Base-by-base conservation (phyloP, 2,113 vertebrate species). In the Poeciliopsis occidentalis region DNA sequence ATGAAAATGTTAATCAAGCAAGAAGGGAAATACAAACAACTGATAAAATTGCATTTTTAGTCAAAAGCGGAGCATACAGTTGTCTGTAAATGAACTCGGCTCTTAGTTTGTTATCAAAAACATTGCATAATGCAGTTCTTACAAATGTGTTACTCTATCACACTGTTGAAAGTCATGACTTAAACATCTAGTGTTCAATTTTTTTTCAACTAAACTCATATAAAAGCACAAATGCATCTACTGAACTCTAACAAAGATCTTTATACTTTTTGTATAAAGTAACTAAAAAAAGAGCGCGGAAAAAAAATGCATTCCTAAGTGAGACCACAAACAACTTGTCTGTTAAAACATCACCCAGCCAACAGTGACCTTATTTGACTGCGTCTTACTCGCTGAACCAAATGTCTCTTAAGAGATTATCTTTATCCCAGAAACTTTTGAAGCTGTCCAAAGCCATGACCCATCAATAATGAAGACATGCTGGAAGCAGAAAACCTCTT, bases 311-410 rank as follows among this genome's bases (percentile, higher is more conserved):
- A 57, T 57, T 44, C 44, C 34, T 4, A 0, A 75, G 39, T 70
- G 64, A 74, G 57, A 30, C 26, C 12, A 30, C 65, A 83, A 83
- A 81, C 62, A 71, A 47, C 72, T 67, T 67, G 29, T 57, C 69
- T 41, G 60, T 76, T 84, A 76, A 85, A 80, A 79, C 62, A 22
- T 67, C 57, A 57, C 67, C 60, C 63, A 64, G 29, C 68, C 64
- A 34, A 65, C 66, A 3, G 2, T 66, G 78, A 69, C 76, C 71
- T 78, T 70, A 60, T 80, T 68, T 71, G 60, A 70, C 69, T 75
- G 64, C 22, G 60, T 69, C 30, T 29, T 13, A 44, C 67, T 32
- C 26, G 12, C 17, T n/a, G 4, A 32, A 27, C 34, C 13, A 19
- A 10, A 31, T 30, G 39, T 29, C 62, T 41, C 31, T 37, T 27